A percentile compares a stretch with the other conserved stretches of the same genome.
Conservation (phyloP, 2,113 vertebrate species). For the Centropus unirufus region DNA sequence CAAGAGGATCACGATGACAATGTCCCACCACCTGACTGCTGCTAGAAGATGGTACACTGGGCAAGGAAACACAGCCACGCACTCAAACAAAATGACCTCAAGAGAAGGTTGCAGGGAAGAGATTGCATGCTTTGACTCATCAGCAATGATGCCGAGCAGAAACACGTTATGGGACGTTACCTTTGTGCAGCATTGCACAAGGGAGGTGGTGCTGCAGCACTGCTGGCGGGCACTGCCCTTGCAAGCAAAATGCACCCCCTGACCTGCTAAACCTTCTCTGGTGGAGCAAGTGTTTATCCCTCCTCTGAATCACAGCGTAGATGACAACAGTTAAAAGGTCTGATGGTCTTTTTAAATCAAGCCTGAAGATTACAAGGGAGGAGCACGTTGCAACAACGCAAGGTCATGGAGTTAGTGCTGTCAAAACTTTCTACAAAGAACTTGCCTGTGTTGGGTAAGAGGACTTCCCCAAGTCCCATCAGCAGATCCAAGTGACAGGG, state of each 20-base stretch:
- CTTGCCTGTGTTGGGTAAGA: neutral
- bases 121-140: neutral
- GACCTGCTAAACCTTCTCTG: neutral
- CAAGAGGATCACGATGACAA: neutral
- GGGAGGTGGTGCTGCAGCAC: neutral
- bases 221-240: neutral
- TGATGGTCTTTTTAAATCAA: neutral
- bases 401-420: neutral
- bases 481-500: neutral
- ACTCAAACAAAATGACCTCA: neutral
- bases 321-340: neutral
- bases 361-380: neutral
- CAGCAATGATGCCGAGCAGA: neutral
- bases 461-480: neutral
- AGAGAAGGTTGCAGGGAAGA: neutral
- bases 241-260: neutral
- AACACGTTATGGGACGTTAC: neutral
- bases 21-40: neutral
- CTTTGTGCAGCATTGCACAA: conserved; percentile 28
- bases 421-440: neutral
- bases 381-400: neutral
- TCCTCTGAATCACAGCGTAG: neutral
- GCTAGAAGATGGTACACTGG: neutral
- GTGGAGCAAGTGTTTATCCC: neutral
- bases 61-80: neutral